These are phyloP conservation scores for Pseudoatta argentina DNA, from an alignment of 1,140 invertebrate genomes.

Conservation along the genomic window DNA sequence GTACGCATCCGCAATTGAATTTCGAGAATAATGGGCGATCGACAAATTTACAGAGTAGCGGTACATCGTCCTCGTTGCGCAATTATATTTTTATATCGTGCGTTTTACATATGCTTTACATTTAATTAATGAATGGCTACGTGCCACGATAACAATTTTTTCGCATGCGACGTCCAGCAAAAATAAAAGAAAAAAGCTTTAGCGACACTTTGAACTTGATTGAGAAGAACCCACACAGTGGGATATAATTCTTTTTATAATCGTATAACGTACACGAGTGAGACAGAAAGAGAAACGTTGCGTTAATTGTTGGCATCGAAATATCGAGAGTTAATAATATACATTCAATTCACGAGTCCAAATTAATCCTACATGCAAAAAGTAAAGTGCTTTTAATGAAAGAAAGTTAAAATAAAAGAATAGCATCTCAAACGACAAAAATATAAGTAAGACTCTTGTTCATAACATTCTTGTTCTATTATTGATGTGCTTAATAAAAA, in stretches of 20 bases:
- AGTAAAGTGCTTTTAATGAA: background rate
- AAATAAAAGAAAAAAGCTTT: constrained; percentile 13
- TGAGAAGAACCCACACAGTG: constrained; percentile 25
- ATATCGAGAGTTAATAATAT: constrained; percentile 5
- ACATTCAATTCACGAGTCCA: background rate
- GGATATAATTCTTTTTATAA: constrained; percentile 45
- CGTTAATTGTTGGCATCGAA: constrained; percentile 40
- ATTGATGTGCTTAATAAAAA: background rate
- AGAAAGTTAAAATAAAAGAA: background rate
- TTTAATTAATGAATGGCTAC: constrained; percentile 66
- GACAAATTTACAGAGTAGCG: constrained; percentile 74
- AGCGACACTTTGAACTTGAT: constrained; percentile 51
- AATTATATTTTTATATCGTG: constrained; percentile 67
- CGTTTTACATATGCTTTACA: constrained; percentile 69
- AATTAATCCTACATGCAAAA: background rate
- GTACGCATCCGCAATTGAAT: constrained; percentile 70
- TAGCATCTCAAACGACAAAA: background rate
- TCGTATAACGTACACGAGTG: background rate
- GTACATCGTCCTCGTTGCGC: constrained; percentile 66
- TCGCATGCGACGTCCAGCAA: background rate
- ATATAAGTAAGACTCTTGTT: background rate
- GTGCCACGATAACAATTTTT: constrained; percentile 54
- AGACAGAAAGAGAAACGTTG: background rate
- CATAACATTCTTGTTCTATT: background rate
- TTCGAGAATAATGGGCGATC: constrained; percentile 72